Evolutionary conservation across 2,113 vertebrate species (phyloP).

Genomic region (Herpetotheres cachinnans): DNA sequence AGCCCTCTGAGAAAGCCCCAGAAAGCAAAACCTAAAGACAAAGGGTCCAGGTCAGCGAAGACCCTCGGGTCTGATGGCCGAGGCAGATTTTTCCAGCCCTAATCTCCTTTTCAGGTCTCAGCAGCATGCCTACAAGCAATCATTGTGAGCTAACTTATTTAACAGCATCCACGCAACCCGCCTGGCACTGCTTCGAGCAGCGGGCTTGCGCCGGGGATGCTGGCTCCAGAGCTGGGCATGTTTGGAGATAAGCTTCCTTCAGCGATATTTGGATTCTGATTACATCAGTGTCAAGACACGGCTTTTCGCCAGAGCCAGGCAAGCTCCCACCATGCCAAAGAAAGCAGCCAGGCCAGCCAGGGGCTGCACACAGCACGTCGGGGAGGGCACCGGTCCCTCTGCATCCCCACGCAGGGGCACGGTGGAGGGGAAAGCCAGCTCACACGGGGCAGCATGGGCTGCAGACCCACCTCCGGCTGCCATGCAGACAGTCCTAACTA

Average conservation of each 20-base stretch:
- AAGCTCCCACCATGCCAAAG: not conserved
- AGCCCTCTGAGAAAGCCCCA: not conserved
- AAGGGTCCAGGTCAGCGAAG: not conserved
- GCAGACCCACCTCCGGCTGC: not conserved
- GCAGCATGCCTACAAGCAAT: not conserved
- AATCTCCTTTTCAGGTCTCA: not conserved
- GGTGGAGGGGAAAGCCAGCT: not conserved
- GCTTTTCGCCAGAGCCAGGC: not conserved
- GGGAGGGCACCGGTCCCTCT: not conserved
- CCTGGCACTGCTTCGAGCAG: not conserved
- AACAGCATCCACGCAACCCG: not conserved
- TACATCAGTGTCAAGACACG: constrained; percentile 13
- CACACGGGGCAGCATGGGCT: not conserved
- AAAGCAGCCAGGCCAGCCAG: not conserved
- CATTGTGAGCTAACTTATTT: not conserved
- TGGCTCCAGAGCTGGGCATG: not conserved
- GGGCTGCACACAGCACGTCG: fast-evolving
- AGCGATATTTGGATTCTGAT: not conserved
- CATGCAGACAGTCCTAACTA: fast-evolving
- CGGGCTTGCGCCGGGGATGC: not conserved
- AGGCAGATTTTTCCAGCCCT: not conserved
- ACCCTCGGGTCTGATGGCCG: not conserved
- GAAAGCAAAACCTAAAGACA: not conserved
- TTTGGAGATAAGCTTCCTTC: constrained; percentile 18
- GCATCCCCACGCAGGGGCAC: not conserved